phyloP scores from a whole-genome alignment of 2,797 vertebrate species.

The Ctenopoma kingsleyae region DNA sequence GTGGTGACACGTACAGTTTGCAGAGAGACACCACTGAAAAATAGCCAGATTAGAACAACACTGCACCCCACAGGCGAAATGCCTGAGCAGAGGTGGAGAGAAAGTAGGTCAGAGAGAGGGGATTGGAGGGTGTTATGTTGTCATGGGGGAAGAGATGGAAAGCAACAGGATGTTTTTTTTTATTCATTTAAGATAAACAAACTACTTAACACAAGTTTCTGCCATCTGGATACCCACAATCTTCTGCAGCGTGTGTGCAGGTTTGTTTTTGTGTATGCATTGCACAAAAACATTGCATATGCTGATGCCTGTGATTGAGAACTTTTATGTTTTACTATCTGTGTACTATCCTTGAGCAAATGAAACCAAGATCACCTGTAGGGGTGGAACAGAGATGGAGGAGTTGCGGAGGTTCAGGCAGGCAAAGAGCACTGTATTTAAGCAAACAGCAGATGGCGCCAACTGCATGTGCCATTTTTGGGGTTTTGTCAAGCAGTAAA shows the following conservation, averaged over 20 bases:
- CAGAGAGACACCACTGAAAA: slow-evolving; percentile 22
- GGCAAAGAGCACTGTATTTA: slow-evolving; percentile 2
- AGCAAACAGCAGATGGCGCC: slow-evolving; percentile 62
- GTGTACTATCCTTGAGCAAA: neutral
- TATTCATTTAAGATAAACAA: too few species aligned
- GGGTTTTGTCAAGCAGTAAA: neutral
- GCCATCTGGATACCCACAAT: neutral
- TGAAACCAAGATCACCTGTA: neutral
- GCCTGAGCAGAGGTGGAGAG: slow-evolving; percentile 34
- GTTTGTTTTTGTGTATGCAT: too few species aligned
- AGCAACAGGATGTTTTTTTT: too few species aligned
- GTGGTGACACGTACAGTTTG: neutral
- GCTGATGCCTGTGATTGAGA: neutral
- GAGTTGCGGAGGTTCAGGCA: neutral
- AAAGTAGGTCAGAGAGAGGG: slow-evolving; percentile 73
- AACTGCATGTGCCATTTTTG: slow-evolving; percentile 1
- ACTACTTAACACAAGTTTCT: slow-evolving; percentile 12
- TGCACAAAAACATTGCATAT: neutral
- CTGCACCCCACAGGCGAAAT: slow-evolving; percentile 75
- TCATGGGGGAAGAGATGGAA: neutral
- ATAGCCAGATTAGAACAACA: slow-evolving; percentile 50
- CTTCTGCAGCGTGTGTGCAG: too few species aligned
- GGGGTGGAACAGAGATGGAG: neutral
- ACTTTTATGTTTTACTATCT: neutral
- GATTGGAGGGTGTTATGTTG: neutral